phyloP scores from a whole-genome alignment of 2,797 vertebrate species.

The Anolis apletophallus region DNA sequence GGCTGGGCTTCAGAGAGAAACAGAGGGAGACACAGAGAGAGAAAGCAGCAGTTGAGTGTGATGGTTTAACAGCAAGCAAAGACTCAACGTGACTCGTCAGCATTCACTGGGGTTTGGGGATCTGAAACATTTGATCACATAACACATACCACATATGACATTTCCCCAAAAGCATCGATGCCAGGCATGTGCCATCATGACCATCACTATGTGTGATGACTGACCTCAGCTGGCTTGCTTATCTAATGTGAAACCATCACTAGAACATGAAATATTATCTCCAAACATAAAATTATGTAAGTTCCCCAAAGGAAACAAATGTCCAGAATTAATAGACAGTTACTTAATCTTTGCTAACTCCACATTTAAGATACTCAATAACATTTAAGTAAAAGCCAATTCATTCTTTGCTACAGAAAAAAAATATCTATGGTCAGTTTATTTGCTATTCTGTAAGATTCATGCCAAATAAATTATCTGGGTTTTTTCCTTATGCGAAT shows the following conservation, averaged over 20 bases:
- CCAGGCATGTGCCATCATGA: too few species aligned
- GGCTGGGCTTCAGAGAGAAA: constrained; percentile 62
- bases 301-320: background rate
- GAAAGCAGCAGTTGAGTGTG: constrained; percentile 6
- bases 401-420: background rate
- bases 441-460: background rate
- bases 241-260: background rate
- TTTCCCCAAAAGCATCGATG: background rate
- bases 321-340: background rate
- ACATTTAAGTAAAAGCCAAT: background rate
- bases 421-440: background rate
- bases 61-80: constrained; percentile 22
- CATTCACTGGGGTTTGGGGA: background rate
- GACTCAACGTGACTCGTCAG: constrained; percentile 1
- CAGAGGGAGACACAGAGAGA: background rate
- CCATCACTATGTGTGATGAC: too few species aligned
- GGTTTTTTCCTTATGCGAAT: background rate
- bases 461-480: background rate
- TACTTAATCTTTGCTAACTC: background rate
- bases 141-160: background rate
- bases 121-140: background rate
- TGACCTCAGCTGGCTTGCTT: background rate
- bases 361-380: background rate
- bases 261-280: background rate
- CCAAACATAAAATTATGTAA: background rate